Percentiles rank a stretch among this genome's conserved stretches.
These are phyloP conservation scores for Sphaerodactylus townsendi DNA, from an alignment of 2,113 vertebrate species.

Conservation along the genomic window DNA sequence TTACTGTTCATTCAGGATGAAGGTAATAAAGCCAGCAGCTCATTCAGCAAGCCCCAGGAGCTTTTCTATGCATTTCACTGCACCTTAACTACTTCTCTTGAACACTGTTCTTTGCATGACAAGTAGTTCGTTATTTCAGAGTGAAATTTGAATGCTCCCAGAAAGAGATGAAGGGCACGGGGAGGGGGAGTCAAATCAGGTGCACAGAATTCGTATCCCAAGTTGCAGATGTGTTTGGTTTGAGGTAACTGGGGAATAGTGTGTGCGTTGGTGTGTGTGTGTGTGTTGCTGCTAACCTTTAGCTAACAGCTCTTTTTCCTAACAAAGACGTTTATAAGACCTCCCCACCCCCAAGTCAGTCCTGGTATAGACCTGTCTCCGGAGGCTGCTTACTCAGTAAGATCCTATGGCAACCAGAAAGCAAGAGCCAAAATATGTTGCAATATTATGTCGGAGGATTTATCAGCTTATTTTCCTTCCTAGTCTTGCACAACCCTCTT, in stretches of 20 bases:
- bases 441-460: constrained; percentile 76
- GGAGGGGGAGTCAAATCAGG: constrained; percentile 13
- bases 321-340: constrained; percentile 61
- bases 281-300: constrained; percentile 21
- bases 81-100: constrained; percentile 37
- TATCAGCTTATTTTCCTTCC: constrained; percentile 78
- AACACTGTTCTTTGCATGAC: constrained; percentile 10
- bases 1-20: constrained; percentile 1
- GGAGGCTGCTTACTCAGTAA: constrained; percentile 56
- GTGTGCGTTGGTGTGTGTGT: too few species aligned
- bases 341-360: constrained; percentile 56
- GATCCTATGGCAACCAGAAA: constrained; percentile 67
- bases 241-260: constrained; percentile 40
- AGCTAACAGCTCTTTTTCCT: constrained; percentile 43
- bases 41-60: constrained; percentile 32
- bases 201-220: constrained; percentile 27
- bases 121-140: constrained; percentile 27
- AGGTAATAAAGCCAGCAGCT: constrained; percentile 11
- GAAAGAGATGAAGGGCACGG: neutral
- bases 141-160: neutral
- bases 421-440: constrained; percentile 72
- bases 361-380: constrained; percentile 61
- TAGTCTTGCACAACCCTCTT: constrained; percentile 75
- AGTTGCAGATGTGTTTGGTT: constrained; percentile 49
- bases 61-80: constrained; percentile 19